A percentile compares a stretch with the other conserved stretches of the same genome.
Evolutionary conservation across 2,888 invertebrate genomes (phyloP).

Genomic region (Hypena proboscidalis): DNA sequence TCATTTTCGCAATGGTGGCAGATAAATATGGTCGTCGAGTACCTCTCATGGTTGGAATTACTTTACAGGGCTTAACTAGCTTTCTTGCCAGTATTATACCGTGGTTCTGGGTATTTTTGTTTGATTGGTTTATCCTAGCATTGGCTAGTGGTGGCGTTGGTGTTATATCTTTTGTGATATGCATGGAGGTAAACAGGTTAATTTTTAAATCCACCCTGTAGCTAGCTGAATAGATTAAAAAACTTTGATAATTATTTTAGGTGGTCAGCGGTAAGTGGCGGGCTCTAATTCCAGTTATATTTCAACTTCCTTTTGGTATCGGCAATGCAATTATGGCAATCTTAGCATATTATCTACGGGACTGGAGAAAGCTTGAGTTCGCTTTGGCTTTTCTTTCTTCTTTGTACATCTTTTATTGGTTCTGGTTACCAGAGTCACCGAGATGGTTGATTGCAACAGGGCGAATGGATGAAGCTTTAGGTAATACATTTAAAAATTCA

Average conservation of each 20-base stretch:
- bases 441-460: constrained; percentile 86
- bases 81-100: constrained; percentile 81
- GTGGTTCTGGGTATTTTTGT: constrained; percentile 81
- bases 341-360: constrained; percentile 84
- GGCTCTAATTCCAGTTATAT: constrained; percentile 85
- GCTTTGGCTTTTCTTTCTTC: constrained; percentile 80
- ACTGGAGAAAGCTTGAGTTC: constrained; percentile 87
- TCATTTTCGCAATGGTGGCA: constrained; percentile 85
- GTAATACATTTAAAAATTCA: no score
- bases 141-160: constrained; percentile 87
- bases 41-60: constrained; percentile 83
- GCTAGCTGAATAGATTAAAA: not conserved
- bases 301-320: constrained; percentile 87
- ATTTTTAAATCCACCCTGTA: not conserved
- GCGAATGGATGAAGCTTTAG: constrained; percentile 75
- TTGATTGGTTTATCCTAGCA: constrained; percentile 83
- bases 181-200: constrained; percentile 79
- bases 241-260: constrained; percentile 48
- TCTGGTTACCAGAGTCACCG: constrained; percentile 86
- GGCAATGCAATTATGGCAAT: constrained; percentile 85
- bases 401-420: constrained; percentile 75
- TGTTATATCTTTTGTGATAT: constrained; percentile 88
- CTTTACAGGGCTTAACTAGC: constrained; percentile 82
- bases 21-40: constrained; percentile 87
- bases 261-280: constrained; percentile 86